A percentile compares a stretch with the other conserved stretches of the same genome.
These are phyloP conservation scores for Pelochelys cantorii DNA, from an alignment of 2,797 vertebrate genomes.

Conservation along the genomic window DNA sequence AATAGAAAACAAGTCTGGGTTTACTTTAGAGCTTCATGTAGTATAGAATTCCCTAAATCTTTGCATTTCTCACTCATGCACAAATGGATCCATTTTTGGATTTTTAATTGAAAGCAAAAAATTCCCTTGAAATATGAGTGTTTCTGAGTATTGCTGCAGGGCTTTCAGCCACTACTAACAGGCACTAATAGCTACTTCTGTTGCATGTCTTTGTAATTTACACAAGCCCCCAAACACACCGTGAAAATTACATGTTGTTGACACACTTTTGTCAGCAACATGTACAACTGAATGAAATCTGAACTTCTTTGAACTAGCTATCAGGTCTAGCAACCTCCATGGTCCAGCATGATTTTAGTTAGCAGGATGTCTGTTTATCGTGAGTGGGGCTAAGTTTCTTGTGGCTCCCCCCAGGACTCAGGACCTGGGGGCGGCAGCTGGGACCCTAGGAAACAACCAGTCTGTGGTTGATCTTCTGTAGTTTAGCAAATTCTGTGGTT, in stretches of 20 bases:
- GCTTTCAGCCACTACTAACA: not conserved
- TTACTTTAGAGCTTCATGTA: not conserved
- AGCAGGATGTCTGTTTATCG: no score
- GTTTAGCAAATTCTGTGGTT: no score
- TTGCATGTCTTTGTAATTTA: not conserved
- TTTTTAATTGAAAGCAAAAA: not conserved
- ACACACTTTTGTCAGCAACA: not conserved
- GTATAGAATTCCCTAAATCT: not conserved
- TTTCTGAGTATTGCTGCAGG: not conserved
- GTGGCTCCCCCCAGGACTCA: no score
- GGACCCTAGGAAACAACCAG: no score
- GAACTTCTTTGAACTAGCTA: not conserved
- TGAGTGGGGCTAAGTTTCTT: no score
- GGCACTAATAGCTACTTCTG: slow-evolving; percentile 25
- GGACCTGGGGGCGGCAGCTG: no score
- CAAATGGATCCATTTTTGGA: not conserved
- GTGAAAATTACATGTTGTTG: not conserved
- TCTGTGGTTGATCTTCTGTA: no score
- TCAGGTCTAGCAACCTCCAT: no score
- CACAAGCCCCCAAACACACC: not conserved
- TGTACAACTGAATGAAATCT: not conserved
- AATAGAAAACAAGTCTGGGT: not conserved
- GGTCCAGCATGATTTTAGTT: no score
- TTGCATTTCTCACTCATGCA: not conserved
- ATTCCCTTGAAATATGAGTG: not conserved